Base-by-base conservation (phyloP, 2,888 invertebrate species). In the Panorpa germanica region DNA sequence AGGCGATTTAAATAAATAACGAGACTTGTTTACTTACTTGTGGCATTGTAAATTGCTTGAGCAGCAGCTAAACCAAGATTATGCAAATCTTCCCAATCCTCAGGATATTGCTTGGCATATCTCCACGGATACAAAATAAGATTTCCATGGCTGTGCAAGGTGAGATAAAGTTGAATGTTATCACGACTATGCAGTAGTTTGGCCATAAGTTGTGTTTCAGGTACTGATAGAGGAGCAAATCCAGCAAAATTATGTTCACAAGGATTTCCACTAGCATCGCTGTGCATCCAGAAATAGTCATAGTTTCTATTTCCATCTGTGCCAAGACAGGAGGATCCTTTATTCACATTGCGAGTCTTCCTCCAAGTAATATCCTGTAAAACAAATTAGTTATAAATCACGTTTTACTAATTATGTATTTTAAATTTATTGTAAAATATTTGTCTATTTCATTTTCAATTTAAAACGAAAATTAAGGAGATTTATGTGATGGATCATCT, bases 111-210 rank as follows among this genome's bases (percentile, higher is more conserved):
- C 4, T 51, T 53, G 2, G 61, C 61, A 40, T 48, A 66, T 12
- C 69, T 70, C 57, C 63, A 73, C 3, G 68, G 71, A 40, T 68
- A 70, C 2, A 73, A 45, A 28, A 73, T 41, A 39, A 59, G 67
- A 40, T 63, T 62, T 15, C 76, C 77, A 39, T 69, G 70, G 6
- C 77, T 71, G 47, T 82, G 81, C 17, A 81, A 54, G 5, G 73
- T 64, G 35, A 80, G 43, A 45, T 72, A 76, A 36, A 68, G 52
- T 39, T 64, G n/a, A n/a, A n/a, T n/a, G n/a, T n/a, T n/a, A n/a
- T n/a, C n/a, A n/a, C n/a, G n/a, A n/a, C n/a, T n/a, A n/a, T n/a
- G n/a, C n/a, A n/a, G n/a, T n/a, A n/a, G n/a, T n/a, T n/a, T n/a
- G n/a, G n/a, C n/a, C n/a, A n/a, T n/a, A n/a, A 49, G 53, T 32